phyloP scores from a whole-genome alignment of 2,888 invertebrate genomes.

The Aplocera efformata region DNA sequence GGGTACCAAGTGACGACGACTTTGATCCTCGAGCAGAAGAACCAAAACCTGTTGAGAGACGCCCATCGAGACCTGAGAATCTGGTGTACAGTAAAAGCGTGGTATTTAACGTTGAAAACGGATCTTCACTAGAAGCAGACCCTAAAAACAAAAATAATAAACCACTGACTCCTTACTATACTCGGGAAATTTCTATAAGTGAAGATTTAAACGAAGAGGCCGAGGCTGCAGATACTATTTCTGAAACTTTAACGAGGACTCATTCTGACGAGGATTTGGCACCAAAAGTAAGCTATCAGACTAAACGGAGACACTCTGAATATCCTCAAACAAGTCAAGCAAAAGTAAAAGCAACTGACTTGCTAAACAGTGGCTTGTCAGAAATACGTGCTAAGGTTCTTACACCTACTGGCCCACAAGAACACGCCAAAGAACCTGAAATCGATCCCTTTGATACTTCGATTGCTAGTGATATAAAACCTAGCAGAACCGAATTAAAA shows the following conservation, averaged over 20 bases:
- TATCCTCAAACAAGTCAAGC: constrained; percentile 47
- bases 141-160: constrained; percentile 83
- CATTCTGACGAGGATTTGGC: constrained; percentile 84
- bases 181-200: constrained; percentile 81
- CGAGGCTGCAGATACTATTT: constrained; percentile 86
- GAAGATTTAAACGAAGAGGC: constrained; percentile 72
- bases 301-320: constrained; percentile 77
- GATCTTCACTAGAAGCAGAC: constrained; percentile 70
- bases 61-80: constrained; percentile 84
- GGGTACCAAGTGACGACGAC: constrained; percentile 86
- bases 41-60: constrained; percentile 61
- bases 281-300: constrained; percentile 63
- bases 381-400: constrained; percentile 82
- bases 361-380: constrained; percentile 53
- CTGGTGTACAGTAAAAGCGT: constrained; percentile 75
- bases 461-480: constrained; percentile 86
- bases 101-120: constrained; percentile 73
- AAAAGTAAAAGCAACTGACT: constrained; percentile 53
- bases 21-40: constrained; percentile 90
- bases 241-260: constrained; percentile 77
- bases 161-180: constrained; percentile 91
- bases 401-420: constrained; percentile 67
- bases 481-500: constrained; percentile 89
- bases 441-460: constrained; percentile 94
- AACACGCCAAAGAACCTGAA: constrained; percentile 62